These are phyloP conservation scores for Encarsia formosa DNA, from an alignment of 2,888 invertebrate genomes.

Conservation along the genomic window DNA sequence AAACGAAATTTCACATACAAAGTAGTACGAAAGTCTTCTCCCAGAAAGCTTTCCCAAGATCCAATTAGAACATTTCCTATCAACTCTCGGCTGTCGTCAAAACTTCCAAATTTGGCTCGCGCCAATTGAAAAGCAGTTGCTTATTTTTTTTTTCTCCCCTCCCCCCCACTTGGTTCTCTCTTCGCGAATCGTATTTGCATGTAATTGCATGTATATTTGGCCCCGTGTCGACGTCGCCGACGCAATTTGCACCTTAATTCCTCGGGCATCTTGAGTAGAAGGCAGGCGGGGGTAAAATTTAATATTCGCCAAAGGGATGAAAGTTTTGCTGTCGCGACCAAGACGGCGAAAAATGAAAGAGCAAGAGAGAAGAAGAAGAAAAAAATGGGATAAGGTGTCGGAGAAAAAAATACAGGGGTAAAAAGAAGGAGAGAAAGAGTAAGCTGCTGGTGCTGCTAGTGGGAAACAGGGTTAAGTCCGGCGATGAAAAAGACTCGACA, in stretches of 20 bases:
- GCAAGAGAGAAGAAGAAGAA: not conserved
- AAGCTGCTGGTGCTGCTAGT: not conserved
- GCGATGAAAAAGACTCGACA: constrained; percentile 3
- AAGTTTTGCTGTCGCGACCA: no score
- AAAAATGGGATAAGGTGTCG: not conserved
- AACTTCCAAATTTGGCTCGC: no score
- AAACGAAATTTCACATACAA: no score
- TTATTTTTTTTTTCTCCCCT: not conserved
- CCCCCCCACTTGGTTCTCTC: not conserved
- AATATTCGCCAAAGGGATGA: constrained; percentile 27
- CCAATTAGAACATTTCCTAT: no score
- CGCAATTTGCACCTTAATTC: constrained; percentile 31
- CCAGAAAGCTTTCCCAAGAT: no score
- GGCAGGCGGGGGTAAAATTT: constrained; percentile 25
- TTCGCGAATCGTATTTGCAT: constrained; percentile 26
- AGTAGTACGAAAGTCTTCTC: no score
- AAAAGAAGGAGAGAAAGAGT: not conserved
- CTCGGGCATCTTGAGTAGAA: no score
- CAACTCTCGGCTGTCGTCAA: no score
- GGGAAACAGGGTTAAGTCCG: constrained; percentile 9
- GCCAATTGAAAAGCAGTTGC: constrained; percentile 22
- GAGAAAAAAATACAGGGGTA: not conserved
- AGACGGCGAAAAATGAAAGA: not conserved
- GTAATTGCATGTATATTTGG: constrained; percentile 27
- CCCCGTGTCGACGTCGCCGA: constrained; percentile 11